Evolutionary conservation across 2,113 vertebrate species (phyloP).

Genomic region (Ciconia stormi): DNA sequence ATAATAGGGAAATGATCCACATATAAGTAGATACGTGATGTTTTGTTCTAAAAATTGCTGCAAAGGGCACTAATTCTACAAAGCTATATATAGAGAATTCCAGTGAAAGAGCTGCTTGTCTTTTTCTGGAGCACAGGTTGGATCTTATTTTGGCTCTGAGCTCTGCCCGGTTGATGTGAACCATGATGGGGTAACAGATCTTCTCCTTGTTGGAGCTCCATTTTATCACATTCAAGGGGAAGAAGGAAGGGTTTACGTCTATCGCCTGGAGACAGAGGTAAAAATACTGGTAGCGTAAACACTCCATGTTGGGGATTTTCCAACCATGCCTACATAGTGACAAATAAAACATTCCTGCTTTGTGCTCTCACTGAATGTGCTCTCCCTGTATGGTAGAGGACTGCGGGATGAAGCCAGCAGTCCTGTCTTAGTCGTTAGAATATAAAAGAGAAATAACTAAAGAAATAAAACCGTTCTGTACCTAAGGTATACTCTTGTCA

Average conservation of each 20-base stretch:
- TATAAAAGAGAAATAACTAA: not conserved
- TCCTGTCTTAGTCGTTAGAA: not conserved
- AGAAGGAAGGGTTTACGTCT: conserved; percentile 80
- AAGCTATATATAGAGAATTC: conserved; percentile 61
- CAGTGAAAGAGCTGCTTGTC: not conserved
- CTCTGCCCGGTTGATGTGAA: conserved; percentile 75
- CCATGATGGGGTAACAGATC: conserved; percentile 61
- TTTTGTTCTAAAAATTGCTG: conserved; percentile 62
- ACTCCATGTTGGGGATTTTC: conserved; percentile 37
- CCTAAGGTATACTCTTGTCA: not conserved
- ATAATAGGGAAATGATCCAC: conserved; percentile 25
- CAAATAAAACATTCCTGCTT: conserved; percentile 53
- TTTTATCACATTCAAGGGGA: conserved; percentile 71
- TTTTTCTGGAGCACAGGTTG: conserved; percentile 70
- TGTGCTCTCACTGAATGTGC: conserved; percentile 6
- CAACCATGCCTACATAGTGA: conserved; percentile 51
- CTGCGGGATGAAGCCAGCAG: not conserved
- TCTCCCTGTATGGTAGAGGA: conserved; percentile 66
- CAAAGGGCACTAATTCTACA: not conserved
- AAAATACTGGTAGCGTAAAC: conserved; percentile 60
- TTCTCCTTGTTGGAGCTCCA: conserved; percentile 76
- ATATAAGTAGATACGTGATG: conserved; percentile 46
- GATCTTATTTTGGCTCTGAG: conserved; percentile 81
- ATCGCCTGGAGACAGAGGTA: conserved; percentile 71
- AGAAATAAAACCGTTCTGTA: not conserved